Conservation (phyloP, 2,888 invertebrate genomes). For the Trichogramma evanescens region DNA sequence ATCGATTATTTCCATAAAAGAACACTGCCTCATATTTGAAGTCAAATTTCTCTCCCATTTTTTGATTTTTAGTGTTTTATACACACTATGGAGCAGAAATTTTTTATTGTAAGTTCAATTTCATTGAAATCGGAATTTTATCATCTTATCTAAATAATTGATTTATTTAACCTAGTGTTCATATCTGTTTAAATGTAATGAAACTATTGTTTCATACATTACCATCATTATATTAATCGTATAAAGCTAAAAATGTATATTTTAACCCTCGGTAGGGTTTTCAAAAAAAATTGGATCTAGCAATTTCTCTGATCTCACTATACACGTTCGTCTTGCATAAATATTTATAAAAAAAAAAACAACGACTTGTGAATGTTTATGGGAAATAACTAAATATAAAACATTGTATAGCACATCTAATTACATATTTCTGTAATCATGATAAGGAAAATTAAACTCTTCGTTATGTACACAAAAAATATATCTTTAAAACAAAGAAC, state of each 20-base stretch:
- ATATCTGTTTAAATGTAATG: no score
- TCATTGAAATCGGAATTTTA: no score
- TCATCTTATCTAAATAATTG: no score
- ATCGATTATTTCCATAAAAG: background rate
- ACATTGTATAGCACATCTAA: slow-evolving; percentile 11
- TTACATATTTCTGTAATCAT: slow-evolving; percentile 18
- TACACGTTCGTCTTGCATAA: slow-evolving; percentile 17
- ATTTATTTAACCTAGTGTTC: no score
- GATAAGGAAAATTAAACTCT: slow-evolving; percentile 4
- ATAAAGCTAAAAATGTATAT: background rate
- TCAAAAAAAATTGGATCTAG: slow-evolving; percentile 25
- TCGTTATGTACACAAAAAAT: background rate
- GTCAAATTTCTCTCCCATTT: background rate
- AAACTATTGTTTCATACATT: no score
- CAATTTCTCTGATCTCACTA: slow-evolving; percentile 47
- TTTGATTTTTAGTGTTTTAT: no score
- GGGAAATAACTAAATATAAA: slow-evolving; percentile 8
- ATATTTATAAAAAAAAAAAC: slow-evolving; percentile 14
- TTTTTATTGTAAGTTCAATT: slow-evolving; percentile 16
- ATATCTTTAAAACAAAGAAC: slow-evolving; percentile 18
- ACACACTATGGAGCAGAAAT: background rate
- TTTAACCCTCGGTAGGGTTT: slow-evolving; percentile 5
- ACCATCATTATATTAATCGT: background rate
- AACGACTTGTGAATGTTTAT: slow-evolving; percentile 12
- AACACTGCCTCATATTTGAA: no score